Conservation (phyloP, 2,888 invertebrate species). For the Aethes cnicana region DNA sequence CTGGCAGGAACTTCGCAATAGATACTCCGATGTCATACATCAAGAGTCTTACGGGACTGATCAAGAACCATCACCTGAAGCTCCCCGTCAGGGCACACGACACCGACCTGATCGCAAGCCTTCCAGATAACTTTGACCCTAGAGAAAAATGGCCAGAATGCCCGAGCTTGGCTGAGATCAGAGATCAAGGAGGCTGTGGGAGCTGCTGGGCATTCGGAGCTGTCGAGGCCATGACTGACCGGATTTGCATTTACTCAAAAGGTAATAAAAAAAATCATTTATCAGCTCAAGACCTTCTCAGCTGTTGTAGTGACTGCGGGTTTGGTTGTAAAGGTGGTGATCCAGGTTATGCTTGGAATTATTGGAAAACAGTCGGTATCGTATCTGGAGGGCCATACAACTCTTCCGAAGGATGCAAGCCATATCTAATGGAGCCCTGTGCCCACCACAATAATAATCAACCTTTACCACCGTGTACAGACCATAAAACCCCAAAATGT, state of each 20-base stretch:
- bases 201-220: constrained; percentile 97
- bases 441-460: constrained; percentile 97
- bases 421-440: constrained; percentile 92
- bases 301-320: too few species aligned
- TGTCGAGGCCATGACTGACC: constrained; percentile 94
- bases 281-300: constrained; percentile 92
- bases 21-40: constrained; percentile 84
- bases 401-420: constrained; percentile 91
- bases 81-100: constrained; percentile 65
- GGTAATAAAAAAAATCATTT: constrained; percentile 87
- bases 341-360: constrained; percentile 90
- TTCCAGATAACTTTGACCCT: constrained; percentile 92
- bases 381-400: constrained; percentile 93
- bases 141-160: constrained; percentile 92
- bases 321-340: constrained; percentile 90
- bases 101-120: constrained; percentile 57
- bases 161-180: constrained; percentile 90
- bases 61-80: constrained; percentile 79
- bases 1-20: constrained; percentile 88
- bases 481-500: constrained; percentile 91
- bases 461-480: constrained; percentile 86
- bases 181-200: constrained; percentile 95
- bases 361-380: constrained; percentile 91
- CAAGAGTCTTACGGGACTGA: constrained; percentile 86
- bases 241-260: constrained; percentile 91